Conservation (phyloP, 35 echinoderm and acorn worm genomes). For the Heliocidaris erythrogramma region DNA sequence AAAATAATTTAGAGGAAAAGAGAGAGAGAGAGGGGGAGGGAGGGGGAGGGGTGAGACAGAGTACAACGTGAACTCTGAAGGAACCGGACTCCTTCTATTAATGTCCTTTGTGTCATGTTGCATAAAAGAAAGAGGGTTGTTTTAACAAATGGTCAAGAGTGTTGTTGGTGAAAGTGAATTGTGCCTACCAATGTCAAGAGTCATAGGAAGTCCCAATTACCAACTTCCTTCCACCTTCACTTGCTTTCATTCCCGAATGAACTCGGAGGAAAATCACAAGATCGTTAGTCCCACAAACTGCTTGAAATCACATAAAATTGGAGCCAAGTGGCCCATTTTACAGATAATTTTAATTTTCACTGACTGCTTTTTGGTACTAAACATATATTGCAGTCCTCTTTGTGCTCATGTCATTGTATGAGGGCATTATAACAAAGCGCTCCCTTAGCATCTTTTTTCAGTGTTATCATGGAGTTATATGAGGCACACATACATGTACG, state of each 20-base stretch:
- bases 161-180: constrained; percentile 6
- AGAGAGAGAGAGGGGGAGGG: background rate
- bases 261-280: constrained; percentile 20
- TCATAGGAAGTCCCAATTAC: constrained; percentile 53
- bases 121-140: background rate
- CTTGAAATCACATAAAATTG: constrained; percentile 12
- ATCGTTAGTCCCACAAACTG: constrained; percentile 1
- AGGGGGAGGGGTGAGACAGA: background rate
- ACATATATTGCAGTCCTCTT: too few relatives aligned
- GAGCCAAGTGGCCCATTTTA: background rate
- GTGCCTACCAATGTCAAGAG: constrained; percentile 46
- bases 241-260: constrained; percentile 15
- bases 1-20: background rate
- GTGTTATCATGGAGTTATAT: too few relatives aligned
- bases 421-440: too few relatives aligned
- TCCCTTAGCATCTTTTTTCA: too few relatives aligned
- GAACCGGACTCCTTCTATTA: background rate
- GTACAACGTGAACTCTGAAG: background rate
- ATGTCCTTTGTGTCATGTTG: constrained; percentile 23
- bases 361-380: background rate
- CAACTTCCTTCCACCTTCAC: constrained; percentile 38
- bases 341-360: background rate
- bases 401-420: too few relatives aligned
- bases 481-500: too few relatives aligned
- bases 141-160: constrained; percentile 37